Base-by-base conservation (phyloP, 2,113 vertebrate species). In the Pica pica region DNA sequence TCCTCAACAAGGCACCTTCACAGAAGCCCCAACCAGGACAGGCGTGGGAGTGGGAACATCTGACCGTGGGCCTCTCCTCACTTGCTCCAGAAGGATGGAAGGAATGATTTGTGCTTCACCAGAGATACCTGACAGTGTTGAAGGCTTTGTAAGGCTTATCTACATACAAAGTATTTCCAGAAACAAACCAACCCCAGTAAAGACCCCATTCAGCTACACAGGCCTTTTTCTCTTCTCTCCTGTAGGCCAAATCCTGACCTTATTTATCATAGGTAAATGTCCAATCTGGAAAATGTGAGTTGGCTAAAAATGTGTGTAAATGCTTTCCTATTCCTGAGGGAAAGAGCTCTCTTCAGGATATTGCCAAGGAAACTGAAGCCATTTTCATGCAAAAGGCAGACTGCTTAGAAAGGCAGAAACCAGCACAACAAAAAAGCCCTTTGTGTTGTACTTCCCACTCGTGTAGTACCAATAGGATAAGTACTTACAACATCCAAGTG, bases 21-120 rank as follows among this genome's bases (percentile, higher is more conserved):
- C 1, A 3, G 20, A 14, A 46, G 17, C 3, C 65, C 10, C 35
- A 56, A 0, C 8, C 27, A 16, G 44, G 71, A 24, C 13, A 44
- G 53, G 16, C 0, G 0, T 42, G 57, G 31, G 23, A 63, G 28
- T 5, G 42, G 61, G 56, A 78, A 15, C 16, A 42, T 33, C 18
- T 3, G 1, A 8, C 42, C 1, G 0, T 3, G 55, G 24, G 24
- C 16, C 8, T 30, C 33, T 56, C 21, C 2, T 0, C 33, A 0
- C 13, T 12, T 13, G 13, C 22, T 13, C 13, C 52, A 53, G 59
- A 33, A 31, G 49, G 37, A n/a, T 5, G 8, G 53, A 53, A 56
- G 22, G 31, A 80, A 19, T 1, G 4, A 10, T 53, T n/a, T 31
- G 61, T 42, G 16, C 37, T 60, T 52, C 20, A 26, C 30, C 1